Base-by-base conservation (phyloP, 1,140 invertebrate genomes). In the Drosophila willistoni region DNA sequence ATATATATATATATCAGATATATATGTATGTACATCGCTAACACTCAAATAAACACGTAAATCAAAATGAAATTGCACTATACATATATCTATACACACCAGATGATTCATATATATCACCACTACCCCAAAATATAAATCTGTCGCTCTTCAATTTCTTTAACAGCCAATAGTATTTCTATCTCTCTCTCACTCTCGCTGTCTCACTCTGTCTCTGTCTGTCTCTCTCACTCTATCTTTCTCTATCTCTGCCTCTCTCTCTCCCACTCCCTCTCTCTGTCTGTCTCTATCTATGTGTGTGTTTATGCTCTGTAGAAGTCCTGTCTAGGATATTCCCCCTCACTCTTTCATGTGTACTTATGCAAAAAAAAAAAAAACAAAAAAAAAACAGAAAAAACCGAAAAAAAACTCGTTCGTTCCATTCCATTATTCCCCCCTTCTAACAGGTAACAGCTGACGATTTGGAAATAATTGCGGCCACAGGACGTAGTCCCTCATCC, bases 371-470 rank as follows among this genome's bases (percentile, higher is more conserved):
- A 19, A 19, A 19, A 51, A 22, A 71, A 76, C 47, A 51, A 7
- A 3, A 19, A 19, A 19, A 19, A 51, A 22, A 14, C 2, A 19
- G 10, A 17, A 51, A 51, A 47, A 86, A 78, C 29, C 29, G 29
- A 29, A 29, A 29, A 29, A 29, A 29, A 29, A 29, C 29, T 76
- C 64, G 79, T 68, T 81, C 77, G 84, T 80, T 84, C 74, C 79
- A 76, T 73, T 76, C 72, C 71, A 68, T 80, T 62, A 41, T 60
- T 57, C 55, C 55, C 29, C 62, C 70, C 9, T 51, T 66, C 81
- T 72, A 85, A 77, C 79, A 92, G 91, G 91, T 92, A 74, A 92
- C 91, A 66, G 90, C 91, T 76, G 90, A 89, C 68, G 91, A 92
- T 80, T 77, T 91, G 90, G 91, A 92, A 90, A 84, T 92, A 68